Conservation (phyloP, 2,113 vertebrate species). For the Rhipidura dahli region DNA sequence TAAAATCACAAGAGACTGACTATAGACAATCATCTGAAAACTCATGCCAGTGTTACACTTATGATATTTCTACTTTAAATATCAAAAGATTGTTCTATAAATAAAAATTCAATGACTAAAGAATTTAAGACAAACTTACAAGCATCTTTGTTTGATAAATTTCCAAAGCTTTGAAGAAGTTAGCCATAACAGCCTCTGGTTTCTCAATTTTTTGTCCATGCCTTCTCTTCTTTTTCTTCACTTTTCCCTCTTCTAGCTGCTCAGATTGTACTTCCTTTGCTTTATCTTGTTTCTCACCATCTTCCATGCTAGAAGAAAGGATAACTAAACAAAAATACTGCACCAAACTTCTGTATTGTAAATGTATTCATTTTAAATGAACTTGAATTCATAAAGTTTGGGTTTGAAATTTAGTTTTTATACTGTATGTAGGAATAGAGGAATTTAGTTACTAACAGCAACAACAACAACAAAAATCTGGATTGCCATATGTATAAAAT, state of each 20-base stretch:
- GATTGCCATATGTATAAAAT: neutral
- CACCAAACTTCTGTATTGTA: neutral
- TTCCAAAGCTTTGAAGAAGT: constrained; percentile 91
- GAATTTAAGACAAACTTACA: constrained; percentile 67
- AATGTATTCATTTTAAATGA: neutral
- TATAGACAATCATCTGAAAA: neutral
- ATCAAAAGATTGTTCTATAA: neutral
- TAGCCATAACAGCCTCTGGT: constrained; percentile 89
- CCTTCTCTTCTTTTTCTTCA: constrained; percentile 83
- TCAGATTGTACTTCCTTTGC: constrained; percentile 76
- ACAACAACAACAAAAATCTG: neutral
- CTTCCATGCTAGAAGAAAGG: constrained; percentile 80
- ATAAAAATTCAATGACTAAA: neutral
- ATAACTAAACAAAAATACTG: neutral
- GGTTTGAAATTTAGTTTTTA: neutral
- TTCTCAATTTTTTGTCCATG: constrained; percentile 82
- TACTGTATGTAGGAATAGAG: neutral
- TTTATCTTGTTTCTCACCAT: constrained; percentile 90
- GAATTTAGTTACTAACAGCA: neutral
- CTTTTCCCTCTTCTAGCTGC: constrained; percentile 62
- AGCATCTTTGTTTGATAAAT: constrained; percentile 95
- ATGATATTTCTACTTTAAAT: neutral
- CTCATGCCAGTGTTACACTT: neutral
- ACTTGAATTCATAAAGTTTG: neutral
- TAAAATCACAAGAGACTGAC: neutral